Conservation (phyloP, 1,140 invertebrate genomes). For the Drosophila leontia region DNA sequence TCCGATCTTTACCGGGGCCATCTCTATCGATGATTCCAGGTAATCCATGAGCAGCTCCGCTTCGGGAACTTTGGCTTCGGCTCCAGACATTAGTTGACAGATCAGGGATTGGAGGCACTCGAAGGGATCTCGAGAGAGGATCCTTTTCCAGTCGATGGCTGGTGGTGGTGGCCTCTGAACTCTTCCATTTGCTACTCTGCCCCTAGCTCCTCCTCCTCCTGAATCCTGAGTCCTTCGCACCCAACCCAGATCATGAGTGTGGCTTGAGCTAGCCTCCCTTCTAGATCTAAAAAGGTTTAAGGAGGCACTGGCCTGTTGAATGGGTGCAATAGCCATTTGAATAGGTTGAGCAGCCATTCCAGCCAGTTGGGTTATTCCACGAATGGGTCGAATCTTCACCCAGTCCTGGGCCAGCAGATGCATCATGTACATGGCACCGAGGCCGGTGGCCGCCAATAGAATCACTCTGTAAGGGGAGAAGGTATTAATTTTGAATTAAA, state of each 20-base stretch:
- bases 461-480: slow-evolving; percentile 52
- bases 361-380: slow-evolving; percentile 56
- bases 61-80: slow-evolving; percentile 67
- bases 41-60: slow-evolving; percentile 75
- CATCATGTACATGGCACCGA: slow-evolving; percentile 85
- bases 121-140: slow-evolving; percentile 79
- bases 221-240: slow-evolving; percentile 27
- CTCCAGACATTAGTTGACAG: slow-evolving; percentile 81
- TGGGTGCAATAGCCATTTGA: slow-evolving; percentile 31
- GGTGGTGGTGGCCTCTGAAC: slow-evolving; percentile 6
- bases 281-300: slow-evolving; percentile 56
- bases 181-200: not conserved
- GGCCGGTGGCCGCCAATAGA: slow-evolving; percentile 82
- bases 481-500: not conserved
- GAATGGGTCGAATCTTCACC: slow-evolving; percentile 83
- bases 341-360: slow-evolving; percentile 34
- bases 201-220: not conserved
- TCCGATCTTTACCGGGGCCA: slow-evolving; percentile 71
- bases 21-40: slow-evolving; percentile 67
- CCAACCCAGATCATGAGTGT: slow-evolving; percentile 32
- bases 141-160: slow-evolving; percentile 78
- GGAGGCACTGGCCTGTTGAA: slow-evolving; percentile 55
- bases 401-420: slow-evolving; percentile 86
- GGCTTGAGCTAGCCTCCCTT: slow-evolving; percentile 19
- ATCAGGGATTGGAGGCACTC: slow-evolving; percentile 82